Evolutionary conservation across 2,797 vertebrate genomes (phyloP), one percentile per base, ranked within the genome.

Genomic region (Falco biarmicus): DNA sequence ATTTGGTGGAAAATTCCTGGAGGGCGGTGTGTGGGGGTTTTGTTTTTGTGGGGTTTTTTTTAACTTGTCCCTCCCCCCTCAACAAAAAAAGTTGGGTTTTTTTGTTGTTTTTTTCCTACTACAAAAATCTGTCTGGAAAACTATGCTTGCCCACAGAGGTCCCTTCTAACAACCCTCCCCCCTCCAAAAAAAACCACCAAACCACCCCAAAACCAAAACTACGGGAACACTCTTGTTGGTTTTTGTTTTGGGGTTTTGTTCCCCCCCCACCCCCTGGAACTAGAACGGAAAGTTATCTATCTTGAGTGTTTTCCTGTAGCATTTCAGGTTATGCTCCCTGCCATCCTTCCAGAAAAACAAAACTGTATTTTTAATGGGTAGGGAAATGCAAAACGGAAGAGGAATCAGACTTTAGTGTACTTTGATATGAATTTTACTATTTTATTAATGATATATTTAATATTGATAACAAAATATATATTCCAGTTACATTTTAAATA

Each of bases 1-100:
- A 64, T 95, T 74, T 50, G 75, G 75, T 95, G 96, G 95, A 96
- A 97, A 96, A 96, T 96, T 97, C 96, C 95, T 94, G 76, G 79
- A 93, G 91, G 91, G 76, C 0, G 1, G 45, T 1, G 34, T 60
- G 64, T 13, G 53, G 15, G 45, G 11, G 11, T n/a, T 91, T 89
- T 93, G 54, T 3, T 71, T 90, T 83, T 84, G 50, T 90, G 31
- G 10, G 10, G 34, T 70, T 85, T 93, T 93, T 15, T 45, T 45
- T 45, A 91, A 66, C 48, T 89, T 37, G 21, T 68, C 61, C 51
- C 74, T 86, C 19, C 63, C 69, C 34, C 15, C 7, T 47, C 8
- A 11, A 41, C 7, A 7, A 25, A 37, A 31, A 41, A 15, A 7
- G 3, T 8, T 8, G 16, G 24, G 20, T 20, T 50, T 12, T 13